Evolutionary conservation across 1,140 invertebrate genomes (phyloP).

Genomic region (Metopolophium dirhodum): DNA sequence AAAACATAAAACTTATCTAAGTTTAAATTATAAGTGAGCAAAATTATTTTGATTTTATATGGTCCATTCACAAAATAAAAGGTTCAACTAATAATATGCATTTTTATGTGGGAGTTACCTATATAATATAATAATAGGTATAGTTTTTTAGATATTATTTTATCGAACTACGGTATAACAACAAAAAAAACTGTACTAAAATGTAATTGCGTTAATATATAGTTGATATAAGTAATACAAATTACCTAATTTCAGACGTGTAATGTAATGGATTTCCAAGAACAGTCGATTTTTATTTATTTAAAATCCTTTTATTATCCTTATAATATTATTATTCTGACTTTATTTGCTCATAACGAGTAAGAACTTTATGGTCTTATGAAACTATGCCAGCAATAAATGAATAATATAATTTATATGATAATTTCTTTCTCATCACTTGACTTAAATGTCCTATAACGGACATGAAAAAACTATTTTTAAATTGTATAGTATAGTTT

Average conservation of each 20-base stretch:
- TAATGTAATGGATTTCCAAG: background rate
- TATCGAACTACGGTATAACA: background rate
- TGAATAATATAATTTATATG: background rate
- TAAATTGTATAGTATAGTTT: background rate
- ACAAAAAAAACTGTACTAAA: background rate
- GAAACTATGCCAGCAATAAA: background rate
- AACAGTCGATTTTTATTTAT: background rate
- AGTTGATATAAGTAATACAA: background rate
- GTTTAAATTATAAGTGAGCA: background rate
- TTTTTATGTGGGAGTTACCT: background rate
- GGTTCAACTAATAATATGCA: background rate
- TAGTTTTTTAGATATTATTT: background rate
- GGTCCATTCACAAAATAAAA: background rate
- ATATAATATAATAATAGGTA: background rate
- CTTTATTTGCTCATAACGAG: background rate
- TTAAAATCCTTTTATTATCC: background rate
- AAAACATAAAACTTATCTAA: background rate
- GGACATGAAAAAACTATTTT: background rate
- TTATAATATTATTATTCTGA: background rate
- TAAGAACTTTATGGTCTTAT: background rate
- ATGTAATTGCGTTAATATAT: background rate
- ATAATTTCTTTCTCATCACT: background rate
- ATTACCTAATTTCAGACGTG: no score
- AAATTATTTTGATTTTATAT: background rate
- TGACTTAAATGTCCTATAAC: background rate